Conservation (phyloP, 1,140 invertebrate species). For the Wiebesia pumilae region DNA sequence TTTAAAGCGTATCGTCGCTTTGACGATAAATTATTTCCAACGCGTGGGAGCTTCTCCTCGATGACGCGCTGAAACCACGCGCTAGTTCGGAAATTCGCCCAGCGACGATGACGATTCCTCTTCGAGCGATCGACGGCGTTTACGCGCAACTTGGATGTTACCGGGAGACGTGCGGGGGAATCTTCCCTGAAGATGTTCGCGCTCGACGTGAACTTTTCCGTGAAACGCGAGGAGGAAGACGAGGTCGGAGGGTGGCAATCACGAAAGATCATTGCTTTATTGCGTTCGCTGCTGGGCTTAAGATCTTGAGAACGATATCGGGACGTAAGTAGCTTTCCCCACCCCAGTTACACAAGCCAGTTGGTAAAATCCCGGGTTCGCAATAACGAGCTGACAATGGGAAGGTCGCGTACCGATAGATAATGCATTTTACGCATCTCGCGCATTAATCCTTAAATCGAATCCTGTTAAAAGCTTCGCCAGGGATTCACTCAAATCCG, state of each 20-base stretch:
- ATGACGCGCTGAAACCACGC: not conserved
- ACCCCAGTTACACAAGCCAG: not conserved
- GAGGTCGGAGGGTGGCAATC: not conserved
- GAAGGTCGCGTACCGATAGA: not conserved
- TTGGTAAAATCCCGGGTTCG: not conserved
- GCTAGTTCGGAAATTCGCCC: too few relatives aligned
- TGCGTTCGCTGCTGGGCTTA: too few relatives aligned
- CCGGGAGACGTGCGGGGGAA: too few relatives aligned
- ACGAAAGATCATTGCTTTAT: not conserved
- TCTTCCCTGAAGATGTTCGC: not conserved
- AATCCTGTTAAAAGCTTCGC: slow-evolving; percentile 27
- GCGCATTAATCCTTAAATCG: not conserved
- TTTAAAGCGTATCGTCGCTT: not conserved
- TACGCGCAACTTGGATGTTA: too few relatives aligned
- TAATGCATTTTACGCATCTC: not conserved
- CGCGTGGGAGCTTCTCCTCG: not conserved
- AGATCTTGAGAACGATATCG: too few relatives aligned
- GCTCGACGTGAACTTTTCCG: not conserved
- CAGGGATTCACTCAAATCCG: not conserved
- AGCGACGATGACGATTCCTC: too few relatives aligned
- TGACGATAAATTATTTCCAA: not conserved
- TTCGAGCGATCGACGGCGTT: too few relatives aligned
- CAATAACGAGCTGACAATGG: not conserved
- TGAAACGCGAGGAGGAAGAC: not conserved
- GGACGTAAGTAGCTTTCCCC: too few relatives aligned